Evolutionary conservation across 2,797 vertebrate species (phyloP), one percentile per base, ranked within the genome.

Genomic region (Erpetoichthys calabaricus): DNA sequence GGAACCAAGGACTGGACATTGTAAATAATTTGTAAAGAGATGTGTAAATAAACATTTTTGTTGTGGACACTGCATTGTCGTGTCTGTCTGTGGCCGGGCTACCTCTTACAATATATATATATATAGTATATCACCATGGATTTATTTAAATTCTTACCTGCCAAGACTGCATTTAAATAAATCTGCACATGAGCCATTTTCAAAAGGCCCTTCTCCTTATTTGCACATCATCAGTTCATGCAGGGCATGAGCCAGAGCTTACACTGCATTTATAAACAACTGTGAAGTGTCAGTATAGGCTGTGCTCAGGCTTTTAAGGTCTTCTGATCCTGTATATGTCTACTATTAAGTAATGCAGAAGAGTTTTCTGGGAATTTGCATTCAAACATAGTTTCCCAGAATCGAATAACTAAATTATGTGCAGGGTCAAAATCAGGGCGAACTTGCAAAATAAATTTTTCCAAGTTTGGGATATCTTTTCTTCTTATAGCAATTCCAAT

Each of bases 211-310:
- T 45, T 65, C 71, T 55, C 68, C 80, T 58, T 70, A 63, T 42
- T 71, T 63, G 70, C 86, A 87, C 46, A 57, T 68, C 63, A 70
- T 63, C 75, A 86, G 75, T 1, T 70, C 64, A 25, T 78, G 67
- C 10, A 88, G 63, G 51, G 85, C 74, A 61, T 83, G 65, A 5
- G 56, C 80, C 52, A 83, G 70, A 3, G 82, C 73, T 45, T 87
- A 86, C 43, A 87, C 82, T 3, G 81, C 83, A 56, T 85, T 89
- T 67, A 88, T 86, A 65, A 85, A 83, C 6, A 89, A 71, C 64
- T 88, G 82, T 42, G 85, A 84, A 10, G 87, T 85, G 64, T 88
- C 86, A n/a, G 82, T 79, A 67, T 84, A 88, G 53, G 87, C 82
- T 68, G 81, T 87, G 3, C 57, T 62, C 9, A 78, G 67, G 25